phyloP scores from a whole-genome alignment of 1,140 invertebrate genomes.

The Drosophila sp. region DNA sequence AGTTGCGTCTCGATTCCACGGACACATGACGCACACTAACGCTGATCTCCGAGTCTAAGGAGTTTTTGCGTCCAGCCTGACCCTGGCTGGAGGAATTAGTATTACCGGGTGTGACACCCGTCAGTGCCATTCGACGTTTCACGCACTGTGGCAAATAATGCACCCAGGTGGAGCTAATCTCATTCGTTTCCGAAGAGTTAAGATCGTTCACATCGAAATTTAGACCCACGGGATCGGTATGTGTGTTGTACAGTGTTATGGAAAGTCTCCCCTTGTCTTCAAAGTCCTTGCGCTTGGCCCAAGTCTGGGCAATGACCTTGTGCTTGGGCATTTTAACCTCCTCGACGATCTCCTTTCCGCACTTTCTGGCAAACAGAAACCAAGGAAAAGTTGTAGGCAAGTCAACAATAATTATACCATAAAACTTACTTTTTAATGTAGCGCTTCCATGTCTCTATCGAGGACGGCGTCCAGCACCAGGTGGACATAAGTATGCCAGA shows the following conservation, averaged over 20 bases:
- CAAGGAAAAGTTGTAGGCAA: neutral
- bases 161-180: constrained; percentile 93
- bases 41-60: constrained; percentile 92
- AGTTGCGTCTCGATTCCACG: constrained; percentile 92
- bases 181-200: constrained; percentile 91
- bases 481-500: constrained; percentile 95
- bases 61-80: constrained; percentile 86
- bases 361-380: constrained; percentile 85
- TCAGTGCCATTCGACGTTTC: constrained; percentile 91
- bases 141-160: constrained; percentile 94
- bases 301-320: constrained; percentile 95
- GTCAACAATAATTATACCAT: neutral
- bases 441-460: constrained; percentile 92
- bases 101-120: constrained; percentile 86
- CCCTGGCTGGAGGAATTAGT: constrained; percentile 87
- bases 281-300: constrained; percentile 93
- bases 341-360: constrained; percentile 89
- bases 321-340: constrained; percentile 93
- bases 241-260: constrained; percentile 92
- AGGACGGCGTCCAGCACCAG: constrained; percentile 95
- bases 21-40: constrained; percentile 91
- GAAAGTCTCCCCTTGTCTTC: constrained; percentile 93
- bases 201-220: constrained; percentile 90
- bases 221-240: constrained; percentile 95
- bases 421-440: constrained; percentile 90